A percentile compares a stretch with the other conserved stretches of the same genome.
Conservation (phyloP, 2,113 vertebrate genomes). For the Erinaceus europaeus region DNA sequence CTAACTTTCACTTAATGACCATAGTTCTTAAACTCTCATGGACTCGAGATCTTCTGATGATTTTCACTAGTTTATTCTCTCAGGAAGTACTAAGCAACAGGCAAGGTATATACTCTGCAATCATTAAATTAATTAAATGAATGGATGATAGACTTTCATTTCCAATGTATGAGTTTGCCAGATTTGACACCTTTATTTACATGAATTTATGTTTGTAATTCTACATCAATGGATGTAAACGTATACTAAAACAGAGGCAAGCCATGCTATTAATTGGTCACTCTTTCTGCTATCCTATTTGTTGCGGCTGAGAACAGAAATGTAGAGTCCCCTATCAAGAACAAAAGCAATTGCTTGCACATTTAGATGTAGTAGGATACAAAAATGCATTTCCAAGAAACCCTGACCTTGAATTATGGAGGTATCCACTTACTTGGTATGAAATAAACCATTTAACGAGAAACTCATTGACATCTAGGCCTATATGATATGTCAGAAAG, state of each 20-base stretch:
- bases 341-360: background rate
- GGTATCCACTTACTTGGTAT: background rate
- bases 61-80: background rate
- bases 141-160: background rate
- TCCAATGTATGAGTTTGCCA: background rate
- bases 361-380: background rate
- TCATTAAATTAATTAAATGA: background rate
- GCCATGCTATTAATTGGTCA: background rate
- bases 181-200: slow-evolving; percentile 17
- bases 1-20: background rate
- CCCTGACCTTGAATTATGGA: background rate
- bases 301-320: background rate
- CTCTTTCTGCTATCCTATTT: background rate
- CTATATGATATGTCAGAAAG: background rate
- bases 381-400: background rate
- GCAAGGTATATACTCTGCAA: background rate
- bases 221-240: no score
- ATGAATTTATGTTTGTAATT: background rate
- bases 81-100: background rate
- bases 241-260: background rate
- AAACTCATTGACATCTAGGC: background rate
- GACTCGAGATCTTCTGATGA: background rate
- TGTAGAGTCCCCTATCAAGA: background rate
- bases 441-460: background rate
- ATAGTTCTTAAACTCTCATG: background rate